Base-by-base conservation (phyloP, 92 coral and sea anemone species). In the Phymanthus crucifer region DNA sequence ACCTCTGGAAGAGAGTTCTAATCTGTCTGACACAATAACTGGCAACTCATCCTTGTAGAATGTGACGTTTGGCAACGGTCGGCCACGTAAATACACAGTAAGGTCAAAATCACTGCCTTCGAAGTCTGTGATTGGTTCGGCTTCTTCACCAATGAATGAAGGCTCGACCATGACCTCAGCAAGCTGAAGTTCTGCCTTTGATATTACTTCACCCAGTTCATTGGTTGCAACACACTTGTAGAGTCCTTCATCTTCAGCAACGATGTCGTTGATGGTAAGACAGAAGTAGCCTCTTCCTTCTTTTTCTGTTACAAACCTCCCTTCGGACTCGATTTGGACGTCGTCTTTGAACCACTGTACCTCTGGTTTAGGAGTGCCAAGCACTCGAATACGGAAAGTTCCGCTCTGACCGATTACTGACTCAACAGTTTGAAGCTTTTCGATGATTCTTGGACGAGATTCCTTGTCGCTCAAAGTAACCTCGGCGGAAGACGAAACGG, bases 41-140 rank as follows among this genome's bases (percentile, higher is more conserved):
- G 87, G 95, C 73, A 84, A 75, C 40, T 92, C 98, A 81, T 96
- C 97, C 54, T 93, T 96, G 88, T 75, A 90, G 94, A 97, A 96
- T 65, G 92, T 92, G 14, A 91, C 86, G 54, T 86, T 91, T 0
- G 99, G 99, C 71, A 84, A 73, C 35, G 99, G 99, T 71, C 92
- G 88, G 27, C 95, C 97, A 64, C 91, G 87, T 67, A 94, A 81
- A 12, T 86, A 87, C 17, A 93, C 82, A 24, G 82, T 82, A 48
- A 96, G 82, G 76, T 93, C 89, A 35, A 96, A 77, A 40, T 91
- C 93, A 37, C 88, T 87, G 27, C 97, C 99, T 76, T 96, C 99
- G 66, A 83, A 82, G 21, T 89, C 57, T 46, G 83, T 86, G 64
- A 96, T 76, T 34, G 98, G 93, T 36, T 96, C 98, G 40, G 80